A percentile compares a stretch with the other conserved stretches of the same genome.
phyloP scores from a whole-genome alignment of 2,888 invertebrate species.

The Cryptosula pallasiana region DNA sequence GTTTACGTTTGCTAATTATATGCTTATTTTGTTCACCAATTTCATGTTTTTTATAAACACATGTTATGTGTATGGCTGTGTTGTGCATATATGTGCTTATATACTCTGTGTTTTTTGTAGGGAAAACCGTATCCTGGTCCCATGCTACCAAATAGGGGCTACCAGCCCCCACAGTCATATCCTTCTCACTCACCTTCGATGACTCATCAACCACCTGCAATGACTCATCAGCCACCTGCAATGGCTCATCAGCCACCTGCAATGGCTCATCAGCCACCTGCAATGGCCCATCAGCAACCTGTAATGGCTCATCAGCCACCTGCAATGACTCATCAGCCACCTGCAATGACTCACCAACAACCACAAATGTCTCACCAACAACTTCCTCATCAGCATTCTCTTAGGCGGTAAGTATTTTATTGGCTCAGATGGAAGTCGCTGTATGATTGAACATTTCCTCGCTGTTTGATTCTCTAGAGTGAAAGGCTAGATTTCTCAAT shows the following conservation, averaged over 20 bases:
- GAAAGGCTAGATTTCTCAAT: too few species aligned
- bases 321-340: background rate
- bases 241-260: background rate
- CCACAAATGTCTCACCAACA: background rate
- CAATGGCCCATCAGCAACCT: background rate
- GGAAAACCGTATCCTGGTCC: background rate
- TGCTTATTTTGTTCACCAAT: too few species aligned
- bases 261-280: background rate
- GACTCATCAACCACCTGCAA: background rate
- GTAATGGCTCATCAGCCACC: background rate
- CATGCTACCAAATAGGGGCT: slow-evolving; percentile 1
- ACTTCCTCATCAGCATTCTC: background rate
- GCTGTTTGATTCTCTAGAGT: too few species aligned
- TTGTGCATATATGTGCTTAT: background rate
- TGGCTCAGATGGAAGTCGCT: too few species aligned
- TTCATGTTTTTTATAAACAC: too few species aligned
- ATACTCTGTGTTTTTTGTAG: background rate
- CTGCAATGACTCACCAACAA: background rate
- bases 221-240: background rate
- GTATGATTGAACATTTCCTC: too few species aligned
- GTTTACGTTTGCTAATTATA: background rate
- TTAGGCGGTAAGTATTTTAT: background rate
- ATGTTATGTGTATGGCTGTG: background rate
- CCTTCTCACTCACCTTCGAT: background rate
- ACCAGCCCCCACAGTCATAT: background rate